Evolutionary conservation across 2,888 invertebrate genomes (phyloP), one percentile per base, ranked within the genome.

Genomic region (Spilosoma lubricipeda): DNA sequence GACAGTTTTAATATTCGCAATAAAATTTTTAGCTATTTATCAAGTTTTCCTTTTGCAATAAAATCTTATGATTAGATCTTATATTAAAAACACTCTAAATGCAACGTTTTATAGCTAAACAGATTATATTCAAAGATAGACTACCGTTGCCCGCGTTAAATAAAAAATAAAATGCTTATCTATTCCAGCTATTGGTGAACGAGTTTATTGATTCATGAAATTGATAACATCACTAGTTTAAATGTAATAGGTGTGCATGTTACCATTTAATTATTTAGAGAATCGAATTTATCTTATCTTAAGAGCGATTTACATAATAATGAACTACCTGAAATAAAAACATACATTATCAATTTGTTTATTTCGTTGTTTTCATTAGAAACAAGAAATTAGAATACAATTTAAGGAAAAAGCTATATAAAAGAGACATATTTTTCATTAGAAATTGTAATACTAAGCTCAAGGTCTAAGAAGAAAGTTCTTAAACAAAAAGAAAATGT

Each of bases 171-270:
- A 56, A 59, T 18, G 45, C 77, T 86, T 86, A 86, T 87, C 87
- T 81, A 78, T 87, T 86, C 84, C 81, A 52, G 82, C 77, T 81
- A 85, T 85, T 84, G 81, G 81, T 82, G 45, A 30, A 73, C 73
- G 74, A 71, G 82, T 82, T 82, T 83, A 84, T 83, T 83, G 83
- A 87, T 86, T 88, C 87, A 81, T 77, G 80, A 88, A 88, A 88
- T 33, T 56, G 87, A 88, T 88, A 85, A 76, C 52, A 85, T 79
- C 67, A 70, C 67, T 72, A 77, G 72, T 77, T 77, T 76, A 67
- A 74, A 74, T 56, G 23, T 56, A 11, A 23, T 56, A 56, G 23
- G 70, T 72, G 68, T 81, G 74, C 39, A 82, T 82, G 76, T 77
- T 80, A 78, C 80, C 78, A 74, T 77, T 81, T 86, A 80, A 85